Percentiles rank a stretch among this genome's conserved stretches.
Evolutionary conservation across 2,888 invertebrate genomes (phyloP).

Genomic region (Apotomis betuletana): DNA sequence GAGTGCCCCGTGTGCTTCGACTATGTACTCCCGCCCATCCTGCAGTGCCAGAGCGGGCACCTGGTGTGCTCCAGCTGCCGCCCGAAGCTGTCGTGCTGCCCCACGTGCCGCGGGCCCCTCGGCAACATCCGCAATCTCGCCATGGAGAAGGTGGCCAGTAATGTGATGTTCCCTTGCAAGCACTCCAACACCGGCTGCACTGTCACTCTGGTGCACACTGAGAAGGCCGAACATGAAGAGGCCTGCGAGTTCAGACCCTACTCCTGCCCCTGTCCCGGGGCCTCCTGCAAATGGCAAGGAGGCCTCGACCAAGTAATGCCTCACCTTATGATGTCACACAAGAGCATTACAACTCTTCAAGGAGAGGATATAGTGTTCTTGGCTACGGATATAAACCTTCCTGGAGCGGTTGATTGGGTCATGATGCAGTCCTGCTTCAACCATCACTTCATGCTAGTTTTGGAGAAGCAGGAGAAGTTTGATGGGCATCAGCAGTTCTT

Average conservation of each 20-base stretch:
- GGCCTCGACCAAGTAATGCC: constrained; percentile 99
- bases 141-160: constrained; percentile 99
- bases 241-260: constrained; percentile 99
- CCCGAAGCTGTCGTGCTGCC: constrained; percentile 98
- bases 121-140: constrained; percentile 99
- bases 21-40: constrained; percentile 98
- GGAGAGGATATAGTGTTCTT: constrained; percentile 99
- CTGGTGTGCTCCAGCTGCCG: constrained; percentile 98
- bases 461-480: constrained; percentile 99
- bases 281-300: constrained; percentile 99
- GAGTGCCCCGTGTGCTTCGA: constrained; percentile 99
- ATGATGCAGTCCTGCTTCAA: constrained; percentile 99
- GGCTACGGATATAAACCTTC: constrained; percentile 99
- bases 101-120: constrained; percentile 98
- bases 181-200: constrained; percentile 98
- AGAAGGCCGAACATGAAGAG: constrained; percentile 99
- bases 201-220: constrained; percentile 96
- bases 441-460: constrained; percentile 99
- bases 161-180: constrained; percentile 99
- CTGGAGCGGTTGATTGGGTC: constrained; percentile 99
- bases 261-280: constrained; percentile 99
- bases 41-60: constrained; percentile 99
- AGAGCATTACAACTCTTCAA: constrained; percentile 99
- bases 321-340: constrained; percentile 98
- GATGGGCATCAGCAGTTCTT: constrained; percentile 98